A percentile compares a stretch with the other conserved stretches of the same genome.
Evolutionary conservation across 2,113 vertebrate species (phyloP).

Genomic region (Dryoscopus gambensis): DNA sequence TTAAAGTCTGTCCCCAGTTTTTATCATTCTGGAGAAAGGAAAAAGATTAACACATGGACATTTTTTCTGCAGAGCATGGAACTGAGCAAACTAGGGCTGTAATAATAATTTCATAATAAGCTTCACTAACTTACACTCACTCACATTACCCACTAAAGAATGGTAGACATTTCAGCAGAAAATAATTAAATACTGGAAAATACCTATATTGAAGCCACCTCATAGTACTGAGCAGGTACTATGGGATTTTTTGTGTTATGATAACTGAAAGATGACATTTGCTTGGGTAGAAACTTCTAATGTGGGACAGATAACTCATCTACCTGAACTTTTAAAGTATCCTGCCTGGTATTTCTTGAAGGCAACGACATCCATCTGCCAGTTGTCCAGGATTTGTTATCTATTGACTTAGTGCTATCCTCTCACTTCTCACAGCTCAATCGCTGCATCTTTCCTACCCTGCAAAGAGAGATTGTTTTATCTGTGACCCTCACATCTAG

Average conservation of each 20-base stretch:
- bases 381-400: background rate
- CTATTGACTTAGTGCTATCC: background rate
- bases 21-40: background rate
- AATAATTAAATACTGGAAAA: background rate
- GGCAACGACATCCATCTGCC: background rate
- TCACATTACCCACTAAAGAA: background rate
- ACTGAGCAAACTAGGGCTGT: background rate
- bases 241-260: background rate
- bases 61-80: background rate
- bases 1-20: background rate
- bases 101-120: background rate
- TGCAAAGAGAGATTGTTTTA: background rate
- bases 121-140: background rate
- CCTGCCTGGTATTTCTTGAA: background rate
- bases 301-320: background rate
- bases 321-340: background rate
- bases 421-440: background rate
- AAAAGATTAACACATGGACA: background rate
- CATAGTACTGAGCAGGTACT: background rate
- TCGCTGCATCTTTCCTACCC: background rate
- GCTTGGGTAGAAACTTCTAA: background rate
- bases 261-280: background rate
- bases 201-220: background rate
- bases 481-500: background rate
- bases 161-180: background rate